Percentiles rank a stretch among this genome's conserved stretches.
Conservation (phyloP, 2,888 invertebrate species). For the Linnaemya tessellans region DNA sequence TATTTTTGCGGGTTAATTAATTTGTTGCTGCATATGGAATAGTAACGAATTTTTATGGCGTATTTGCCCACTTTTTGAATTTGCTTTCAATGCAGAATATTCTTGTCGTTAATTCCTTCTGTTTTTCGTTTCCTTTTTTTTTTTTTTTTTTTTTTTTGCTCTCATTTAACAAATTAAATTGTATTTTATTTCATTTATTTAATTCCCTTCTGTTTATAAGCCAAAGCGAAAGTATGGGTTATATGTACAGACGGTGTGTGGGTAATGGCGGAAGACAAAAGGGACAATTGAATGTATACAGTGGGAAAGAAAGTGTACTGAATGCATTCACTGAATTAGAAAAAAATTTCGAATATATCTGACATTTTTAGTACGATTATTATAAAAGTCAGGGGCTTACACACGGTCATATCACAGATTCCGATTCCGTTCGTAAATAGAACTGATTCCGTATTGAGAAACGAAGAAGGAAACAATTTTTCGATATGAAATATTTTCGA, state of each 20-base stretch:
- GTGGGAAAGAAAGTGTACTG: background rate
- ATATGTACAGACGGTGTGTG: background rate
- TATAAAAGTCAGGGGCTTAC: no score
- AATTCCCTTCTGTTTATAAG: slow-evolving; percentile 72
- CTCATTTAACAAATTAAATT: slow-evolving; percentile 71
- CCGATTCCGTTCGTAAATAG: no score
- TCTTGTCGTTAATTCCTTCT: slow-evolving; percentile 58
- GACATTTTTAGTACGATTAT: no score
- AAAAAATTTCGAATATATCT: no score
- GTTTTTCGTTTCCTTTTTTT: slow-evolving; percentile 8
- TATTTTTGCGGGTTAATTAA: no score
- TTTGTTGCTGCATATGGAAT: background rate
- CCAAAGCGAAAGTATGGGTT: background rate
- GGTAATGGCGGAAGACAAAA: background rate
- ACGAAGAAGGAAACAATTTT: no score
- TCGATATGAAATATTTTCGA: no score
- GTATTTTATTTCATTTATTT: slow-evolving; percentile 68
- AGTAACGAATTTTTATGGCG: background rate
- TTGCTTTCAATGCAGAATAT: background rate
- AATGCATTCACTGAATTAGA: no score
- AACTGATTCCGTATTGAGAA: no score
- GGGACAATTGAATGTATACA: slow-evolving; percentile 64
- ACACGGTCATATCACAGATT: no score
- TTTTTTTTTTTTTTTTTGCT: slow-evolving; percentile 22
- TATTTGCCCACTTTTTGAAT: background rate